Conservation (phyloP, 2,888 invertebrate species). For the Prosopocoilus inquinatus region DNA sequence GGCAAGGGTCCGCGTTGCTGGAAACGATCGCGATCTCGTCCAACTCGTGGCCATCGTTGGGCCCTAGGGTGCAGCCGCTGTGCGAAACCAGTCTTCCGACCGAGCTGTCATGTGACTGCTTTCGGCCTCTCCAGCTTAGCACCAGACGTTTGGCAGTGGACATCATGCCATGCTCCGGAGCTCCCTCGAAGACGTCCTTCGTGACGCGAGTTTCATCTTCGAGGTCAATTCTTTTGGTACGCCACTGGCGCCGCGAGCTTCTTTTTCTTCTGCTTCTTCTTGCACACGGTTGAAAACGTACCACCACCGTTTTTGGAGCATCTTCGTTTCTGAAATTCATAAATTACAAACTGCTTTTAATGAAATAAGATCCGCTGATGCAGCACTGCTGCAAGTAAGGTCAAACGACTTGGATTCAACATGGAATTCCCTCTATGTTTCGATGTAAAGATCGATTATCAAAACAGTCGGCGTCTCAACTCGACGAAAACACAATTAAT, state of each 20-base stretch:
- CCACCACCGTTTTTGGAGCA: not conserved
- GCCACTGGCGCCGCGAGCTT: too few relatives aligned
- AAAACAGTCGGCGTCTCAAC: too few relatives aligned
- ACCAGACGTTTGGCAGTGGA: constrained; percentile 64
- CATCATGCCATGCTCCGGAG: constrained; percentile 50
- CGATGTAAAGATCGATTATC: too few relatives aligned
- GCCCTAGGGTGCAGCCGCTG: constrained; percentile 34
- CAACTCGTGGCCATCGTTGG: constrained; percentile 55
- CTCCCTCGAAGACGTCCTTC: not conserved
- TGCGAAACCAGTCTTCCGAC: constrained; percentile 52
- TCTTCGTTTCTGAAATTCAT: not conserved
- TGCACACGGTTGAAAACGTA: not conserved
- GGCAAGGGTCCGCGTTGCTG: constrained; percentile 55
- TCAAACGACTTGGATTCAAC: too few relatives aligned
- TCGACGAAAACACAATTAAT: too few relatives aligned
- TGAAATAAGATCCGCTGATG: too few relatives aligned
- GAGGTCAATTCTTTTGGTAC: too few relatives aligned
- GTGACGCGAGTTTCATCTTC: too few relatives aligned
- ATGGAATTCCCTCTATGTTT: too few relatives aligned
- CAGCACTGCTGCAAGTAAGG: too few relatives aligned
- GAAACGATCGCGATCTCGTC: constrained; percentile 69
- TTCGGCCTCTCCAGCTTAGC: constrained; percentile 60
- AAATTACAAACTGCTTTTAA: too few relatives aligned
- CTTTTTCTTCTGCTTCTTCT: too few relatives aligned
- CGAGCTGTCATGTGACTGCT: constrained; percentile 57